Conservation (phyloP, 2,888 invertebrate species). For the Ichneumoninae sp. region DNA sequence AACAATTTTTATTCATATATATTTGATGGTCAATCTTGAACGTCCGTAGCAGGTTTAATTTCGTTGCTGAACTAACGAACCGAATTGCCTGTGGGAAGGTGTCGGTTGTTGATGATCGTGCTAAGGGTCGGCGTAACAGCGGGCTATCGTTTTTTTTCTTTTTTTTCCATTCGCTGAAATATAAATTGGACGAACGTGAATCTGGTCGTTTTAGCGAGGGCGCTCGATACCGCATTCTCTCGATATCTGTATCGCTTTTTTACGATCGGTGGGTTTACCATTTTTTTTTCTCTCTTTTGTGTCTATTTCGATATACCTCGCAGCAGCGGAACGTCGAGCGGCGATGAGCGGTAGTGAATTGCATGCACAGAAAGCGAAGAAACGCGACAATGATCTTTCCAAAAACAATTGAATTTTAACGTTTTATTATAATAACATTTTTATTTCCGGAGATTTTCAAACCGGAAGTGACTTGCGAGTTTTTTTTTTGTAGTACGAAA, state of each 20-base stretch:
- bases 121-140: neutral
- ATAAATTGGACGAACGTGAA: conserved; percentile 61
- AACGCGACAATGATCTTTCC: neutral
- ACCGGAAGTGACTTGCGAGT: neutral
- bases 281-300: conserved; percentile 20
- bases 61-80: neutral
- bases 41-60: neutral
- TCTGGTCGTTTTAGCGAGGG: conserved; percentile 55
- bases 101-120: neutral
- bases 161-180: conserved; percentile 15
- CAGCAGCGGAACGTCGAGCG: neutral
- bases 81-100: neutral
- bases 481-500: too few species aligned
- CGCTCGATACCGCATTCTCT: neutral
- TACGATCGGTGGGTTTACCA: neutral
- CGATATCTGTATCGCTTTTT: neutral
- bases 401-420: conserved; percentile 58
- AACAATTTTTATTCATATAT: neutral
- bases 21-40: neutral
- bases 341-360: conserved; percentile 26
- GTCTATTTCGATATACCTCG: neutral
- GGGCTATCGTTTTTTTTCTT: neutral
- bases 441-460: conserved; percentile 46
- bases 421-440: conserved; percentile 29
- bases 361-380: neutral